phyloP scores from a whole-genome alignment of 2,113 vertebrate genomes.

The Podiceps cristatus region DNA sequence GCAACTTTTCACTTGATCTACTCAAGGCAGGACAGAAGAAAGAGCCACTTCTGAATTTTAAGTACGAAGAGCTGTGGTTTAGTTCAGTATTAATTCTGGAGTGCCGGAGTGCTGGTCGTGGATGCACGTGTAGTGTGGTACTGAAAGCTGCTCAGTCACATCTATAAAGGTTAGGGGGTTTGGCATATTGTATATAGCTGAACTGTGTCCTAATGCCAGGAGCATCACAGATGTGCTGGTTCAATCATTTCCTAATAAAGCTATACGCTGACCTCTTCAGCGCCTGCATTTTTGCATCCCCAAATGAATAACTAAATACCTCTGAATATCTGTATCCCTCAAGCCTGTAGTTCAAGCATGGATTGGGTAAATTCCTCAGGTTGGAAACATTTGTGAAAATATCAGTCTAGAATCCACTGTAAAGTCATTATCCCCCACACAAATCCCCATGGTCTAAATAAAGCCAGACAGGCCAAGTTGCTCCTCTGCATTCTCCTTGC shows the following conservation, averaged over 20 bases:
- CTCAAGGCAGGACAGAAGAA: background rate
- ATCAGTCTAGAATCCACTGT: background rate
- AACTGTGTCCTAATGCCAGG: background rate
- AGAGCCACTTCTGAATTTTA: background rate
- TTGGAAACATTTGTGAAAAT: background rate
- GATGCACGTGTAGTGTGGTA: rapidly evolving
- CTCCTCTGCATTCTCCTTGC: background rate
- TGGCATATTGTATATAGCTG: background rate
- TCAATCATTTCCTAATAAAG: background rate
- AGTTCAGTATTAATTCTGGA: background rate
- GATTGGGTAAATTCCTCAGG: background rate
- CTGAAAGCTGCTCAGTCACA: background rate
- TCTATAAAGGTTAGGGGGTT: rapidly evolving
- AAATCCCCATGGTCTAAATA: rapidly evolving
- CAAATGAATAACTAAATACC: background rate
- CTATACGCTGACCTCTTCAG: background rate
- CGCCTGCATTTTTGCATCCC: background rate
- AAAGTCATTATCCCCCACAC: background rate
- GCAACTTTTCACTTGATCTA: background rate
- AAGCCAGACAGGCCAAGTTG: background rate
- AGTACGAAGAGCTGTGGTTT: background rate
- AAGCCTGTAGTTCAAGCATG: background rate
- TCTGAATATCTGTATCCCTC: background rate
- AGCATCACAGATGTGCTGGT: background rate
- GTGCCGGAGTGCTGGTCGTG: background rate